A percentile compares a stretch with the other conserved stretches of the same genome.
Evolutionary conservation across 2,888 invertebrate genomes (phyloP).

Genomic region (Drosophila testacea): DNA sequence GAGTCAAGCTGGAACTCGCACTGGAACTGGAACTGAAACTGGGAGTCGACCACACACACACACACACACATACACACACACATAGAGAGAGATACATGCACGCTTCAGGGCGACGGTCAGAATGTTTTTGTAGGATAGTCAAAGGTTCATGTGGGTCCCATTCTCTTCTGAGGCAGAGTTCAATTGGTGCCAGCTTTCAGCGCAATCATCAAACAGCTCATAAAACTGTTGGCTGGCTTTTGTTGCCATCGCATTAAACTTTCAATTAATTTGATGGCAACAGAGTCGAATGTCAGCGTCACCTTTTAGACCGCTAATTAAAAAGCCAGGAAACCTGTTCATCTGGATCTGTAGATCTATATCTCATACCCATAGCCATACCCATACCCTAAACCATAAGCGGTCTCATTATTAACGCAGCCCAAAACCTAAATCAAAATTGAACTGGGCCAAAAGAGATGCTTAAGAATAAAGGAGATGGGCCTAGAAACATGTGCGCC

Average conservation of each 20-base stretch:
- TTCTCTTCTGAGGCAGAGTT: no score
- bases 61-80: no score
- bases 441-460: not conserved
- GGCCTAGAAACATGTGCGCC: slow-evolving; percentile 47
- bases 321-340: slow-evolving; percentile 62
- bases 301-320: slow-evolving; percentile 58
- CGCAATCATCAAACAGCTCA: slow-evolving; percentile 54
- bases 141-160: slow-evolving; percentile 54
- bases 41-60: no score
- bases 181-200: slow-evolving; percentile 40
- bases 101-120: no score
- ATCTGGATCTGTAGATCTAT: slow-evolving; percentile 1
- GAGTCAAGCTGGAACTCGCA: no score
- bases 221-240: slow-evolving; percentile 37
- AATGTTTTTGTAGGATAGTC: slow-evolving; percentile 12
- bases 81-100: no score
- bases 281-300: slow-evolving; percentile 19
- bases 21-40: no score
- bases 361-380: no score
- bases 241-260: slow-evolving; percentile 35
- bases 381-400: not conserved
- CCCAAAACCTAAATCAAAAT: not conserved
- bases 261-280: slow-evolving; percentile 55
- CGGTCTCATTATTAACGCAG: not conserved
- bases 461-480: not conserved